Conservation (phyloP, 2,113 vertebrate species). For the Lagopus muta region DNA sequence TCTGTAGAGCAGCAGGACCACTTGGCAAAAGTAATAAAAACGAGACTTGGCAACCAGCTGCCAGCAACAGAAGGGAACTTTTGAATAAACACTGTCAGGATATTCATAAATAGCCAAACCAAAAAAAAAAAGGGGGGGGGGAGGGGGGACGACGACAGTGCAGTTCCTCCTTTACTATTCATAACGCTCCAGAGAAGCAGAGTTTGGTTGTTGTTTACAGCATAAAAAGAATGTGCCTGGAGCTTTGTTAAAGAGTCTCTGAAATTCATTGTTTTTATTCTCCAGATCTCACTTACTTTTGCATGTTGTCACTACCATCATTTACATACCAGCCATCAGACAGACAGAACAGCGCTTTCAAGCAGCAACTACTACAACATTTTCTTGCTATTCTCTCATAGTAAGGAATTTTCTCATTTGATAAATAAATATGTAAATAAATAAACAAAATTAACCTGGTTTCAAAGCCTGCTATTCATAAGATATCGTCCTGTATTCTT, state of each 20-base stretch:
- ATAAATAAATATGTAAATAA: background rate
- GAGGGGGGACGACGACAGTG: background rate
- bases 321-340: background rate
- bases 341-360: background rate
- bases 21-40: slow-evolving; percentile 1
- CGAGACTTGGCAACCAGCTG: background rate
- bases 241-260: background rate
- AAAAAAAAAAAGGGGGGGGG: background rate
- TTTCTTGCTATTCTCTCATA: background rate
- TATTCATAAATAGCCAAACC: background rate
- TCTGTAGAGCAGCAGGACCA: slow-evolving; percentile 4
- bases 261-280: background rate
- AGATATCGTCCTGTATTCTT: background rate
- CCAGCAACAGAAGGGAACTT: slow-evolving; percentile 40
- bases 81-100: background rate
- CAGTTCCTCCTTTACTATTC: background rate
- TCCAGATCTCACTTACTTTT: background rate
- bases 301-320: background rate
- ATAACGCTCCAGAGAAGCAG: background rate
- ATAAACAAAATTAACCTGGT: background rate
- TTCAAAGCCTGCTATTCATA: background rate
- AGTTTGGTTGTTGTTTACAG: background rate
- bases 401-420: background rate
- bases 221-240: background rate
- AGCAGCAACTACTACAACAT: background rate